phyloP scores from a whole-genome alignment of 2,888 invertebrate species.

The Elysia crispata region DNA sequence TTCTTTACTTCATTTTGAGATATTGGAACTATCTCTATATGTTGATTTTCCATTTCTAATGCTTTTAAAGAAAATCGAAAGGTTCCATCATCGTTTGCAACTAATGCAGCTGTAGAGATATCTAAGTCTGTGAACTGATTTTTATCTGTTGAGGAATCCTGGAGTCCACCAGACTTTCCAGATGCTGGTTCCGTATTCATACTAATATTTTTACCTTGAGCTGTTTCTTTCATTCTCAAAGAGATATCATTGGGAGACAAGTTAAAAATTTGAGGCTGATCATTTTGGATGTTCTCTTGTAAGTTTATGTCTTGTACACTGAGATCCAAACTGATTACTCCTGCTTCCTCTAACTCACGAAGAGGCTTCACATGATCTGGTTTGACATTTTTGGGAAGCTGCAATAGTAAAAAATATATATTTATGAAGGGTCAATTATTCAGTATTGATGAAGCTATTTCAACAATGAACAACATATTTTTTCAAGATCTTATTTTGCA shows the following conservation, averaged over 20 bases:
- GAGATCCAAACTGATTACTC: conserved; percentile 39
- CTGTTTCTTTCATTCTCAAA: conserved; percentile 1
- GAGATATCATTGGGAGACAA: conserved; percentile 12
- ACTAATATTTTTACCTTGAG: too few species aligned
- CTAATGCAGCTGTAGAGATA: conserved; percentile 27
- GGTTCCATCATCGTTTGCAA: conserved; percentile 40
- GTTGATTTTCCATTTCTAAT: conserved; percentile 43
- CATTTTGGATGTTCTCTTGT: neutral
- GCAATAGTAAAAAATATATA: too few species aligned
- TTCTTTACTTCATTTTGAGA: conserved; percentile 31
- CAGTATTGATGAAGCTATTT: too few species aligned
- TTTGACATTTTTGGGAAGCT: conserved; percentile 42
- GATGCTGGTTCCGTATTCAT: neutral
- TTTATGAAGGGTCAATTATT: too few species aligned
- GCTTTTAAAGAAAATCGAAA: conserved; percentile 45
- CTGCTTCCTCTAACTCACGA: conserved; percentile 46
- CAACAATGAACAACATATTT: too few species aligned
- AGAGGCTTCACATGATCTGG: conserved; percentile 44
- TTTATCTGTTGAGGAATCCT: conserved; percentile 16
- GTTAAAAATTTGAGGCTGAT: neutral
- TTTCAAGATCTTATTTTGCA: too few species aligned
- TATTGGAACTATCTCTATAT: conserved; percentile 44
- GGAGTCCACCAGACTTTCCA: conserved; percentile 7
- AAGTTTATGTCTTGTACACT: neutral
- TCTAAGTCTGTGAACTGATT: conserved; percentile 23